A percentile compares a stretch with the other conserved stretches of the same genome.
Conservation (phyloP, 1,140 invertebrate genomes). For the Cydia splendana region DNA sequence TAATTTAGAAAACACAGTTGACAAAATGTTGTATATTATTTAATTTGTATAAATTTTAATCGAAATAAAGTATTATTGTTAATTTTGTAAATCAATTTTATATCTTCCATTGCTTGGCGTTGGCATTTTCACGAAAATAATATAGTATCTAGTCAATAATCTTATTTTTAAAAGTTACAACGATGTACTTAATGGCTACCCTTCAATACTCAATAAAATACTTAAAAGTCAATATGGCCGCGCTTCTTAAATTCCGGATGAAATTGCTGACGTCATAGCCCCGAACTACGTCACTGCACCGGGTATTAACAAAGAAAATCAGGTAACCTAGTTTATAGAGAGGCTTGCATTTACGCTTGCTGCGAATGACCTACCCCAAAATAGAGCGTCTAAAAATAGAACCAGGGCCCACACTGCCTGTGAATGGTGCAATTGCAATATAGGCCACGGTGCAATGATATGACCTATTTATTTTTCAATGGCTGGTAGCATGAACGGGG, state of each 20-base stretch:
- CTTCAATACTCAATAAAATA: conserved; percentile 15
- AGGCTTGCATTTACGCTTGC: conserved; percentile 67
- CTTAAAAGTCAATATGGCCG: conserved; percentile 27
- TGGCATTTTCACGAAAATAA: not conserved
- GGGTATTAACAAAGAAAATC: conserved; percentile 72
- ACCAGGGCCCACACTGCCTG: conserved; percentile 52
- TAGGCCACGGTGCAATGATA: conserved; percentile 75
- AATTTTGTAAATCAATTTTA: not conserved
- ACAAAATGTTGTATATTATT: conserved; percentile 8
- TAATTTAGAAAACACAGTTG: conserved; percentile 68
- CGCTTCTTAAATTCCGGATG: not conserved
- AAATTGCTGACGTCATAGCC: conserved; percentile 61
- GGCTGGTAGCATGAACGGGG: conserved; percentile 72
- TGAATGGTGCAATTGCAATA: conserved; percentile 72
- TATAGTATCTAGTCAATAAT: not conserved
- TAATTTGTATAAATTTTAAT: conserved; percentile 18
- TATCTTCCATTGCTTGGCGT: not conserved
- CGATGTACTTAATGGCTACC: conserved; percentile 4
- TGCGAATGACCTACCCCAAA: conserved; percentile 77
- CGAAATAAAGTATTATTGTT: conserved; percentile 23
- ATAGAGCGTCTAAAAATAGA: conserved; percentile 77
- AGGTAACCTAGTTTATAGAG: conserved; percentile 77
- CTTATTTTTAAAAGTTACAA: not conserved
- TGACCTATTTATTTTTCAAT: conserved; percentile 79
- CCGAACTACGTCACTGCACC: conserved; percentile 65